Conservation (phyloP, 1,140 invertebrate species). For the Periplaneta americana region DNA sequence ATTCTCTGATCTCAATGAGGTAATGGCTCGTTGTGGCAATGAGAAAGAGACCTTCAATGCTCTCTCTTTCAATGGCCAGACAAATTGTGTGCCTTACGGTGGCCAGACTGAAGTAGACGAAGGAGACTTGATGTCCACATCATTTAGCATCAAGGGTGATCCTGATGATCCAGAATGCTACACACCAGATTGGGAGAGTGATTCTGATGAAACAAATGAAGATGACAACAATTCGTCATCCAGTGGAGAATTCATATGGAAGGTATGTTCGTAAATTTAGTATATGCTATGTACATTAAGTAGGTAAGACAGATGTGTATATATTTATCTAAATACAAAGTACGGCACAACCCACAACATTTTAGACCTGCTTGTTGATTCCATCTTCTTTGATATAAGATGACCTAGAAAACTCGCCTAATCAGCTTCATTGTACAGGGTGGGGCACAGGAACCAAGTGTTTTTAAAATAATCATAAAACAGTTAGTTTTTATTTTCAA, state of each 20-base stretch:
- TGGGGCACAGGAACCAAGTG: too few relatives aligned
- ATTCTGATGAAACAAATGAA: conserved; percentile 25
- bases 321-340: too few relatives aligned
- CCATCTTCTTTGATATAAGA: too few relatives aligned
- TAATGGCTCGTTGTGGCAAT: conserved; percentile 1
- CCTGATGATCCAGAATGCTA: conserved; percentile 23
- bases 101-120: conserved; percentile 4
- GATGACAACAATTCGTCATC: conserved; percentile 40
- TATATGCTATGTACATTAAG: background rate
- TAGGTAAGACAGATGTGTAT: too few relatives aligned
- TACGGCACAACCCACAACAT: too few relatives aligned
- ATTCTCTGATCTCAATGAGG: conserved; percentile 6
- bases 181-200: conserved; percentile 36
- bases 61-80: conserved; percentile 18
- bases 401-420: too few relatives aligned
- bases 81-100: conserved; percentile 17
- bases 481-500: too few relatives aligned
- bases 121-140: conserved; percentile 27
- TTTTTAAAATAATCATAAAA: too few relatives aligned
- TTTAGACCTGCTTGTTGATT: too few relatives aligned
- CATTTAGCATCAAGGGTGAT: conserved; percentile 24
- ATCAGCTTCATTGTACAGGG: too few relatives aligned
- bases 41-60: background rate
- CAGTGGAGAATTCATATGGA: conserved; percentile 72
- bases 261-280: conserved; percentile 43